Percentiles rank a stretch among this genome's conserved stretches.
Evolutionary conservation across 1,140 invertebrate species (phyloP).

Genomic region (Calliphora vicina): DNA sequence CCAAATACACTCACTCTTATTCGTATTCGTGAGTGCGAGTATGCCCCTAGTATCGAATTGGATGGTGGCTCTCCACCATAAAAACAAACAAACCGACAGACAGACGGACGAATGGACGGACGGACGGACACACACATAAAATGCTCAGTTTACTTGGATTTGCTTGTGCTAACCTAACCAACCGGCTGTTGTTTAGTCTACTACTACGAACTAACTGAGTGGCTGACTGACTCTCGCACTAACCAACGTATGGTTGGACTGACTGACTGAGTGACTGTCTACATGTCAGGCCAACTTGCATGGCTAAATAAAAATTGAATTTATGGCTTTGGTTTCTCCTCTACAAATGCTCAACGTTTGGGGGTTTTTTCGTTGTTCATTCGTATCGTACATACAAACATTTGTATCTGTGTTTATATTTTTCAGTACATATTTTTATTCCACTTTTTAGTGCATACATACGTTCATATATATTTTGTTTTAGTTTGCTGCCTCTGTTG

Average conservation of each 20-base stretch:
- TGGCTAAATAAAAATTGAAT: neutral
- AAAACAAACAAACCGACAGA: neutral
- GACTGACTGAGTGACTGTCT: neutral
- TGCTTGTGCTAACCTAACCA: too few species aligned
- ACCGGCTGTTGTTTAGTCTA: too few species aligned
- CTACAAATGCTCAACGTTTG: neutral
- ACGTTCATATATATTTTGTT: neutral
- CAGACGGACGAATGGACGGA: neutral
- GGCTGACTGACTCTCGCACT: too few species aligned
- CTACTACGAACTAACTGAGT: too few species aligned
- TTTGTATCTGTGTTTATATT: neutral
- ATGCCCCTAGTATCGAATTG: neutral
- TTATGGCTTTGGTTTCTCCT: neutral
- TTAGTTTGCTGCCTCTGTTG: neutral
- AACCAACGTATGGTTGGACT: neutral
- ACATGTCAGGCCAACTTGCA: neutral
- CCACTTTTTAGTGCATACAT: neutral
- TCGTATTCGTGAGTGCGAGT: neutral
- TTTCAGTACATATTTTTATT: neutral
- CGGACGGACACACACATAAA: neutral
- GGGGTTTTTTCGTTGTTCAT: neutral
- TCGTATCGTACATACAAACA: too few species aligned
- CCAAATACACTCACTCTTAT: neutral
- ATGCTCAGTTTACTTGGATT: neutral
- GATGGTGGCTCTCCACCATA: neutral